These are phyloP conservation scores for Scotopteryx bipunctaria DNA, from an alignment of 2,888 invertebrate species.

Conservation along the genomic window DNA sequence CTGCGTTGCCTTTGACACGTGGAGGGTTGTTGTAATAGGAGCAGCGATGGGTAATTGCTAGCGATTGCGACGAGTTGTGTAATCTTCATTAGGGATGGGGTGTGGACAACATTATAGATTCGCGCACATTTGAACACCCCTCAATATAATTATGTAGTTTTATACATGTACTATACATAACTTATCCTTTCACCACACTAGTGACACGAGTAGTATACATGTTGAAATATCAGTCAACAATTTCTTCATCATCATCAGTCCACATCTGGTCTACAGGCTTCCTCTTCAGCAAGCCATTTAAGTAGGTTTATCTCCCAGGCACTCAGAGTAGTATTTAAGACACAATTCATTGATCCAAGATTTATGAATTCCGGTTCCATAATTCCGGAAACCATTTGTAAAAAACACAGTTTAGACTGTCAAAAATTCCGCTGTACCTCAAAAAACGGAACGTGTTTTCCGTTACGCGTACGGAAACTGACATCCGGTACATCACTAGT, in stretches of 20 bases:
- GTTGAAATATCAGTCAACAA: too few species aligned
- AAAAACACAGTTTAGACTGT: not conserved
- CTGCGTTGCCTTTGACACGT: constrained; percentile 40
- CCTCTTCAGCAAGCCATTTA: too few species aligned
- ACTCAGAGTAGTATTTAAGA: not conserved
- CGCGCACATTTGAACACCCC: too few species aligned
- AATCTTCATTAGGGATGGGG: constrained; percentile 30
- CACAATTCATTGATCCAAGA: not conserved
- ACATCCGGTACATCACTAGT: constrained; percentile 8
- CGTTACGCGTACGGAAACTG: constrained; percentile 8
- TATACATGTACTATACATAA: too few species aligned
- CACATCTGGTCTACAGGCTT: too few species aligned
- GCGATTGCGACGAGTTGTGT: constrained; percentile 31
- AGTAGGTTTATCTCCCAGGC: too few species aligned
- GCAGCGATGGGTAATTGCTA: constrained; percentile 38
- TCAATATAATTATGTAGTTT: too few species aligned
- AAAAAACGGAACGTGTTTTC: constrained; percentile 7
- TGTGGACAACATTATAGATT: too few species aligned
- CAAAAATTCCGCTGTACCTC: constrained; percentile 3
- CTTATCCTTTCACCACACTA: too few species aligned
- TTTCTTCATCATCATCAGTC: too few species aligned
- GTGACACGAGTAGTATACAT: too few species aligned
- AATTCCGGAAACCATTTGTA: constrained; percentile 3
- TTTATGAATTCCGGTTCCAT: not conserved
- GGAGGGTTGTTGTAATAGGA: constrained; percentile 42